Evolutionary conservation across 2,888 invertebrate genomes (phyloP), one percentile per base, ranked within the genome.

Genomic region (Thalpophila matura): DNA sequence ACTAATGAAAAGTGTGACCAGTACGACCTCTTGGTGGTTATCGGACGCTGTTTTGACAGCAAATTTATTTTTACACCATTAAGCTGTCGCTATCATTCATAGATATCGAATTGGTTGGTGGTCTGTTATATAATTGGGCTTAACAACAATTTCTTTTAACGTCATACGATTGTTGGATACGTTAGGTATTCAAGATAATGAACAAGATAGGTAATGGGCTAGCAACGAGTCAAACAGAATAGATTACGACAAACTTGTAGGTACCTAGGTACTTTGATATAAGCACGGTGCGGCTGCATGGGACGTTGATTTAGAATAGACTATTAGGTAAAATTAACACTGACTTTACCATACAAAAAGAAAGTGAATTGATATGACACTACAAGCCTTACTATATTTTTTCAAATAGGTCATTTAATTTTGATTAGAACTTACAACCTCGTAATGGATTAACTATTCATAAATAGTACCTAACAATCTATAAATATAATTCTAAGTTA

Each of bases 101-200:
- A n/a, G n/a, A n/a, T n/a, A n/a, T n/a, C n/a, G n/a, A n/a, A n/a
- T n/a, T n/a, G n/a, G n/a, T n/a, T n/a, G 7, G 5, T 26, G 7
- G 31, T 38, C 10, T 4, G 5, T 31, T 20, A 10, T 1, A 31
- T 4, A 10, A 47, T n/a, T n/a, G n/a, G n/a, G n/a, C n/a, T n/a
- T n/a, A n/a, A n/a, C n/a, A n/a, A n/a, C n/a, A n/a, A n/a, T 60
- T 26, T 47, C 9, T n/a, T 31, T 26, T 26, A 22, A 40, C 62
- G 38, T 26, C 26, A 31, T 38, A 31, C 31, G 20, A 33, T 26
- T 54, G 14, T 22, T 38, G 12, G 12, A 37, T 16, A 22, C 6
- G 12, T 5, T 33, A 31, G 14, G 31, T 50, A 35, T 7, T 7
- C 9, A 12, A 51, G 45, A 60, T 45, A 68, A 16, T 26, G 14